A percentile compares a stretch with the other conserved stretches of the same genome.
phyloP scores from a whole-genome alignment of 2,113 vertebrate genomes.

The Sinosuthora webbiana region DNA sequence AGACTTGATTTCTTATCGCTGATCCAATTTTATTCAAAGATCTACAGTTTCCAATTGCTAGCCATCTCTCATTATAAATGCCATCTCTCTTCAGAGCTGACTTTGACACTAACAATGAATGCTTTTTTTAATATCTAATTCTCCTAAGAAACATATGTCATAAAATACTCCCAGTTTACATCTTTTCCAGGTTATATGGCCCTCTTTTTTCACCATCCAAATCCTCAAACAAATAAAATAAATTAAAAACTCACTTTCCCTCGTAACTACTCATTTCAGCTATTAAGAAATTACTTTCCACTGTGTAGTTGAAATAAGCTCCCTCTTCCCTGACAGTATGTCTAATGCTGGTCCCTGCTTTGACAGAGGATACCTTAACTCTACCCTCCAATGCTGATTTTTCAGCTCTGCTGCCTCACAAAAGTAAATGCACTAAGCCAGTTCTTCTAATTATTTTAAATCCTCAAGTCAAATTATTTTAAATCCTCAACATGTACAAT shows the following conservation, averaged over 20 bases:
- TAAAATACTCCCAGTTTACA: neutral
- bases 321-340: neutral
- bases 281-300: neutral
- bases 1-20: neutral
- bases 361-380: neutral
- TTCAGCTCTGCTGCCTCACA: neutral
- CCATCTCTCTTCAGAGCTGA: neutral
- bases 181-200: neutral
- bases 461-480: neutral
- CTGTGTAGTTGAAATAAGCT: neutral
- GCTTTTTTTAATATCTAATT: neutral
- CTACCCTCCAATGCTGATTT: neutral
- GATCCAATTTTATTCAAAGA: neutral
- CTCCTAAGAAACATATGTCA: neutral
- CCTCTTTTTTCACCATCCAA: neutral
- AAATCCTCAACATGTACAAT: neutral
- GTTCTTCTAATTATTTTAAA: neutral
- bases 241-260: neutral
- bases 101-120: neutral
- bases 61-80: neutral
- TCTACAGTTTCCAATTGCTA: neutral
- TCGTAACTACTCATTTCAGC: neutral
- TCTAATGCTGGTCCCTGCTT: accelerated
- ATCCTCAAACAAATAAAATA: neutral
- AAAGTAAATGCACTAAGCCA: neutral